Percentiles rank a stretch among this genome's conserved stretches.
Conservation (phyloP, 2,797 vertebrate species). For the Acanthiza pusilla region DNA sequence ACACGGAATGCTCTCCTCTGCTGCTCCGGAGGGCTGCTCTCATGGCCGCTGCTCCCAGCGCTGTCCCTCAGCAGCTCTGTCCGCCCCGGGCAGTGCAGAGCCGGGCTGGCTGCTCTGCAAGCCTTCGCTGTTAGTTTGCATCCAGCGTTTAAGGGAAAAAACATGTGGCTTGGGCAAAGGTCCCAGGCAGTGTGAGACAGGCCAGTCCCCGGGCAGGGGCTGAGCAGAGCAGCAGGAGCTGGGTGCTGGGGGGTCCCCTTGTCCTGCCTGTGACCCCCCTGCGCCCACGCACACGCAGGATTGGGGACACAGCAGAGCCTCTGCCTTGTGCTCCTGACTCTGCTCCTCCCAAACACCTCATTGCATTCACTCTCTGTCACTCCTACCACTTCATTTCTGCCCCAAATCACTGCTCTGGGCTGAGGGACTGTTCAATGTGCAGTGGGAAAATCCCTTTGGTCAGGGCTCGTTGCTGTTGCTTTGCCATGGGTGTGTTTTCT, state of each 20-base stretch:
- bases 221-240: accelerated
- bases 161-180: neutral
- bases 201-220: neutral
- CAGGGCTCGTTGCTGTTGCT: neutral
- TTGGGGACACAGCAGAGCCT: neutral
- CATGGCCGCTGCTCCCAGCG: neutral
- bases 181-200: neutral
- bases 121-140: neutral
- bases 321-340: neutral
- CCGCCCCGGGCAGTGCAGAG: neutral
- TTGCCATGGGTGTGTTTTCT: neutral
- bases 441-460: neutral
- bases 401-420: neutral
- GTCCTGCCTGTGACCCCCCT: neutral
- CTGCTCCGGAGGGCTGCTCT: accelerated
- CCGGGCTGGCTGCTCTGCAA: neutral
- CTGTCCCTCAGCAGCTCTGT: neutral
- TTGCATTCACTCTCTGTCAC: accelerated
- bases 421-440: neutral
- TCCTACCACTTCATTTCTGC: neutral
- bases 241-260: neutral
- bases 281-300: accelerated
- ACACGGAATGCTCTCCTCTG: neutral
- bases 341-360: neutral
- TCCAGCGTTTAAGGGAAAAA: neutral